Evolutionary conservation across 2,113 vertebrate species (phyloP).

Genomic region (Zeus faber): DNA sequence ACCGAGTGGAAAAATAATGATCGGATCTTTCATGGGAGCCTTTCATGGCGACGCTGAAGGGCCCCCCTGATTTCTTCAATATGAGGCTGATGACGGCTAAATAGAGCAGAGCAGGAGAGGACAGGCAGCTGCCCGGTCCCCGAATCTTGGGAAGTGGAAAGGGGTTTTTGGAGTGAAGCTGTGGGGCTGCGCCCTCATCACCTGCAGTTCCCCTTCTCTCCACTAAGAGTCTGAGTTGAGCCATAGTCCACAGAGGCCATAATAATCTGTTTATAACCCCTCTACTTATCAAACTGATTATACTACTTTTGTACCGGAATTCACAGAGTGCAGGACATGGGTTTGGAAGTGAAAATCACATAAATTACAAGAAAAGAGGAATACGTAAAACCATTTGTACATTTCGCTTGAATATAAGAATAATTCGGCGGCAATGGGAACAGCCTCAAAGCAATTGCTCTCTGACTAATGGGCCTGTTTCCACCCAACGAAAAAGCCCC

Average conservation of each 20-base stretch:
- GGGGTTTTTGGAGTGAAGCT: no score
- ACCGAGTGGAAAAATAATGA: slow-evolving; percentile 70
- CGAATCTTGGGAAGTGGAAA: not conserved
- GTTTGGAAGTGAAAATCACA: no score
- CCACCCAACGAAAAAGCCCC: slow-evolving; percentile 19
- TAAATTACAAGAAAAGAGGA: no score
- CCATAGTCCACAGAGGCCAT: slow-evolving; percentile 6
- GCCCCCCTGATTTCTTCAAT: slow-evolving; percentile 43
- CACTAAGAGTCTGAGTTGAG: slow-evolving; percentile 39
- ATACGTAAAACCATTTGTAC: slow-evolving; percentile 16
- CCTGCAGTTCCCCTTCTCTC: slow-evolving; percentile 12
- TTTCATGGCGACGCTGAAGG: slow-evolving; percentile 36
- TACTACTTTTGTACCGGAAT: no score
- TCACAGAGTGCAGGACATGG: no score
- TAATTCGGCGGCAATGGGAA: slow-evolving; percentile 35
- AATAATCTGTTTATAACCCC: not conserved
- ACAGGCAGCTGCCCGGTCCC: slow-evolving; percentile 22
- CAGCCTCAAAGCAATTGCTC: slow-evolving; percentile 37
- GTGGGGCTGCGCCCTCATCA: not conserved
- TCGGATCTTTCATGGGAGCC: slow-evolving; percentile 28
- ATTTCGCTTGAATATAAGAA: slow-evolving; percentile 24
- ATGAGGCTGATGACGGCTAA: slow-evolving; percentile 16
- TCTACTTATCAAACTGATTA: slow-evolving; percentile 23
- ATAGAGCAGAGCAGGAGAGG: slow-evolving; percentile 13
- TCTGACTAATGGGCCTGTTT: slow-evolving; percentile 34